Evolutionary conservation across 2,797 vertebrate genomes (phyloP), one percentile per base, ranked within the genome.

Genomic region (Hirundo rustica): DNA sequence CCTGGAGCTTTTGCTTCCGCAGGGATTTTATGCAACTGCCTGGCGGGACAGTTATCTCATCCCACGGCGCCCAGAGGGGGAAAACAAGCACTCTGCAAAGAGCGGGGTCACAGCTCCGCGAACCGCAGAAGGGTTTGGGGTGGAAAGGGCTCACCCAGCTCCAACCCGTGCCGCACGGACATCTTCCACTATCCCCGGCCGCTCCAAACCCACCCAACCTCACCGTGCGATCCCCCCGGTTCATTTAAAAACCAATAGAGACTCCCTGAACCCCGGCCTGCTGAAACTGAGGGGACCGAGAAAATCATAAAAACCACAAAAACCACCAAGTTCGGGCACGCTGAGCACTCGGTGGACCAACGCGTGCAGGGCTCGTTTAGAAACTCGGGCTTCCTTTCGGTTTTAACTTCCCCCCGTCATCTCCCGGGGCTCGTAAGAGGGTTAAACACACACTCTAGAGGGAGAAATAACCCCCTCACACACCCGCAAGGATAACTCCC

Each of bases 391-490:
- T 30, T 27, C 19, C 11, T 20, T 17, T 6, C 58, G 15, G 25
- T 38, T 62, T 45, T 34, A n/a, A 25, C 12, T 44, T 32, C 50
- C 23, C 21, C 45, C 83, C 8, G 1, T 10, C 93, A 62, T 29
- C 74, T 34, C 44, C 18, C 34, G 1, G 21, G 9, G 30, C 57
- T 53, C 80, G 1, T 19, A 13, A 5, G 1, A 11, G 10, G 7
- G 12, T 4, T 3, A 34, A 26, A 27, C 30, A 16, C 38, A 5
- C 17, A 5, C 13, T 47, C n/a, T 53, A 16, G 3, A 30, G 4
- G 25, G 4, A 47, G 17, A 34, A 73, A 29, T 7, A 30, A 7
- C 9, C 60, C 44, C 2, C 4, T 3, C 1, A 4, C 0, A 8
- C 16, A 2, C 20, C 2, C 48, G 2, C 8, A 9, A 36, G 32